phyloP scores from a whole-genome alignment of 2,113 vertebrate species.

The Catharus bicknelli region DNA sequence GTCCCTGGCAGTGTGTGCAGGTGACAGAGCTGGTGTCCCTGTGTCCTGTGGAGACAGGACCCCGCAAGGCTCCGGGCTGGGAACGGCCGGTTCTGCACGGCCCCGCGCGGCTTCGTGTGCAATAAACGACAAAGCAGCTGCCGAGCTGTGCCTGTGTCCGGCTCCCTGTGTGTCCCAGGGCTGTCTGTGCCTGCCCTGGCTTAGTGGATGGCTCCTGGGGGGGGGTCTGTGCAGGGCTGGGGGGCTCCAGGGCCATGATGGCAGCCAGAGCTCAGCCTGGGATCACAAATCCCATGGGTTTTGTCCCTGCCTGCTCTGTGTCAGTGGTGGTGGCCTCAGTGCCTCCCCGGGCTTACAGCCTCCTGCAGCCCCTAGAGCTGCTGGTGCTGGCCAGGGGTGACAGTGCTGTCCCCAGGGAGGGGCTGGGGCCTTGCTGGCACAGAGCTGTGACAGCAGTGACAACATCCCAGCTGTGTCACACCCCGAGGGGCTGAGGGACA shows the following conservation, averaged over 20 bases:
- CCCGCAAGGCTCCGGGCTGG: conserved; percentile 27
- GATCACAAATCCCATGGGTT: not conserved
- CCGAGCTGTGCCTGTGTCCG: not conserved
- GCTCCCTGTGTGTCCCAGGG: not conserved
- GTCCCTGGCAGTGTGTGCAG: rapidly evolving
- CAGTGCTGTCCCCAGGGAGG: not conserved
- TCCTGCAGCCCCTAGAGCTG: not conserved
- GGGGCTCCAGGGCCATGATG: not conserved
- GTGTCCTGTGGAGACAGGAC: not conserved
- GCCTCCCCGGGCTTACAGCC: not conserved
- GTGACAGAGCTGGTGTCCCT: not conserved
- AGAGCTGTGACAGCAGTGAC: not conserved
- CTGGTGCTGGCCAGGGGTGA: rapidly evolving
- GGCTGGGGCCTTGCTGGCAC: not conserved
- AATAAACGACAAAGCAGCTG: conserved; percentile 79
- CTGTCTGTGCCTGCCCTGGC: not conserved
- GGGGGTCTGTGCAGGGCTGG: not conserved
- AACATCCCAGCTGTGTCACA: not conserved
- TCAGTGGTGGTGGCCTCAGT: not conserved
- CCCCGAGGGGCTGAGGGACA: not conserved
- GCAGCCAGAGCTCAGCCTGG: rapidly evolving
- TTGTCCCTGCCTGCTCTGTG: not conserved
- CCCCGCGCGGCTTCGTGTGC: conserved; percentile 72
- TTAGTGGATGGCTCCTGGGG: not conserved
- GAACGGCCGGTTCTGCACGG: conserved; percentile 48